Evolutionary conservation across 2,113 vertebrate genomes (phyloP).

Genomic region (Artemisiospiza belli): DNA sequence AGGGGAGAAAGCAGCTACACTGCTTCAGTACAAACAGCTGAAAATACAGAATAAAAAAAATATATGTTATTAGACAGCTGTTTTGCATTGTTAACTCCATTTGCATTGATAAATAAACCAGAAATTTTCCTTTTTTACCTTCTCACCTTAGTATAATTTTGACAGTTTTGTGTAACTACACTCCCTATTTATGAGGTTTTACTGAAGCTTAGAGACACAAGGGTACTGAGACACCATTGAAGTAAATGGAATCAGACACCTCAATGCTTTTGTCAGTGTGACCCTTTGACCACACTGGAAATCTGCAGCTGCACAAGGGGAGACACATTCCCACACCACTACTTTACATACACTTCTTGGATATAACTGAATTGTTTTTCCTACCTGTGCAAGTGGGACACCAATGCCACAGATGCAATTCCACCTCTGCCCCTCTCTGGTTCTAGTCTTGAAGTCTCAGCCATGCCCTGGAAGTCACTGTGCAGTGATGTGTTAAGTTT

Average conservation of each 20-base stretch:
- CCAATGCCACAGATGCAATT: neutral
- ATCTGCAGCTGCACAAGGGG: neutral
- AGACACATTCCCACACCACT: neutral
- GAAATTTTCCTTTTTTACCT: neutral
- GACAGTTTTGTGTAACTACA: neutral
- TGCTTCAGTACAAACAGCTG: neutral
- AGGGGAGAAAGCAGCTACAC: neutral
- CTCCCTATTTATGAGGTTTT: neutral
- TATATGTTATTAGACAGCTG: neutral
- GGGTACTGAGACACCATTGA: neutral
- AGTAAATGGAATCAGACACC: conserved; percentile 8
- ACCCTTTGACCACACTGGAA: neutral
- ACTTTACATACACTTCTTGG: neutral
- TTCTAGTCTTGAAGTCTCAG: neutral
- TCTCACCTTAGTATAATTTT: neutral
- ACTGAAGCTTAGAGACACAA: neutral
- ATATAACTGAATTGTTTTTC: neutral
- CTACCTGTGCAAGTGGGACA: rapidly evolving
- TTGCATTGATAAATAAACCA: neutral
- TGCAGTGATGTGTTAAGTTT: neutral
- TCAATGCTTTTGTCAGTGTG: neutral
- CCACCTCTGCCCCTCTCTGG: neutral
- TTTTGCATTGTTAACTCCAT: neutral
- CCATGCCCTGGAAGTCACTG: neutral
- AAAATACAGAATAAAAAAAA: neutral